A percentile compares a stretch with the other conserved stretches of the same genome.
These are phyloP conservation scores for Monopis laevigella DNA, from an alignment of 2,888 invertebrate genomes.

Conservation along the genomic window DNA sequence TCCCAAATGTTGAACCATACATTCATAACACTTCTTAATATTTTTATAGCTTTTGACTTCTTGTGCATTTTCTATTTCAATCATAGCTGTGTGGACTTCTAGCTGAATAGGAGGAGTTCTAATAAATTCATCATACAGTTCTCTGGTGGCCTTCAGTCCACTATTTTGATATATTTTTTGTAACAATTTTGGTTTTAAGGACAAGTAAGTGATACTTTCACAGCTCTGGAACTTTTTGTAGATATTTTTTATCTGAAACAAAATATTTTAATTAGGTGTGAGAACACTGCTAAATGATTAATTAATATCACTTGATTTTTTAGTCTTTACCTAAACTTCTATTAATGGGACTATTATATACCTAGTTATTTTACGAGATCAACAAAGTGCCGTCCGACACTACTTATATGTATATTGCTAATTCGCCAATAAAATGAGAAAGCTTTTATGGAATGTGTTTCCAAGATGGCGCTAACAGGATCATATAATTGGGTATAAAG, in stretches of 20 bases:
- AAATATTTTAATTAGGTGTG: conserved; percentile 3
- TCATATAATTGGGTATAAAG: no score
- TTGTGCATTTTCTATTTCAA: conserved; percentile 57
- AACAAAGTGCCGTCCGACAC: no score
- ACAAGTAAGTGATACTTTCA: conserved; percentile 52
- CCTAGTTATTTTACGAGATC: no score
- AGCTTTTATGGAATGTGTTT: no score
- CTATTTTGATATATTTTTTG: conserved; percentile 61
- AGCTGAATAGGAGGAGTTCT: conserved; percentile 67
- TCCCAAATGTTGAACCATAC: conserved; percentile 74
- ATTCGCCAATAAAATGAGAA: no score
- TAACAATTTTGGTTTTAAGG: conserved; percentile 69
- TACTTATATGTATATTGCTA: no score
- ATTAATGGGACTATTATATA: no score
- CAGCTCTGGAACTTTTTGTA: conserved; percentile 51
- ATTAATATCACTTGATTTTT: no score
- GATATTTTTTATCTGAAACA: conserved; percentile 44
- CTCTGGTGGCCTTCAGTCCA: conserved; percentile 68
- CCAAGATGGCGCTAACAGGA: no score
- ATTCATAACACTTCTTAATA: conserved; percentile 70
- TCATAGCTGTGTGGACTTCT: conserved; percentile 72
- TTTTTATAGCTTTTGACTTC: conserved; percentile 48
- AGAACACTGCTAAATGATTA: no score
- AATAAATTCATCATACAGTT: conserved; percentile 69
- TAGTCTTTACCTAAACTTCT: no score